phyloP scores from a whole-genome alignment of 2,888 invertebrate species.

The Harpalus rubripes region DNA sequence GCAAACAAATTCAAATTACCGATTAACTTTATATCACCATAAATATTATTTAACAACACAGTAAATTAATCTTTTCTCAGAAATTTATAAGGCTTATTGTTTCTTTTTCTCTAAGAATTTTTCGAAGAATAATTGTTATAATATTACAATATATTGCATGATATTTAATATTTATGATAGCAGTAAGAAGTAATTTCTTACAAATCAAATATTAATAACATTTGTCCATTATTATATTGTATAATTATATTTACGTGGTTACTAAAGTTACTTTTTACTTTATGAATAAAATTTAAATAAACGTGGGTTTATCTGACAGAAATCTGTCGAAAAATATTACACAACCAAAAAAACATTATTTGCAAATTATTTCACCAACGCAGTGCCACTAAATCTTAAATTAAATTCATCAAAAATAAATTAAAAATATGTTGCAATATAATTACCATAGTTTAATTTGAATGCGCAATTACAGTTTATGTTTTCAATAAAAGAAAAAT shows the following conservation, averaged over 20 bases:
- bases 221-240: neutral
- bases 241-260: neutral
- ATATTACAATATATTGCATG: neutral
- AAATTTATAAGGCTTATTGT: too few species aligned
- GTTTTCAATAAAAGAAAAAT: too few species aligned
- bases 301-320: slow-evolving; percentile 23
- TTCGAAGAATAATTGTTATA: too few species aligned
- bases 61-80: neutral
- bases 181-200: neutral
- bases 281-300: slow-evolving; percentile 43
- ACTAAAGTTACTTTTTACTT: neutral
- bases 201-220: slow-evolving; percentile 7
- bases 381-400: slow-evolving; percentile 11
- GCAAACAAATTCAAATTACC: slow-evolving; percentile 2
- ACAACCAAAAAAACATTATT: slow-evolving; percentile 50
- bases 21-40: neutral
- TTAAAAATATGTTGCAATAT: slow-evolving; percentile 30
- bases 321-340: slow-evolving; percentile 38
- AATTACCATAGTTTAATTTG: neutral
- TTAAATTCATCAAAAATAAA: slow-evolving; percentile 41
- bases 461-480: neutral
- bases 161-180: neutral
- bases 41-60: slow-evolving; percentile 4
- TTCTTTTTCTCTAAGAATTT: too few species aligned
- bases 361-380: slow-evolving; percentile 50